Base-by-base conservation (phyloP, 2,888 invertebrate species). In the Candidula unifasciata region DNA sequence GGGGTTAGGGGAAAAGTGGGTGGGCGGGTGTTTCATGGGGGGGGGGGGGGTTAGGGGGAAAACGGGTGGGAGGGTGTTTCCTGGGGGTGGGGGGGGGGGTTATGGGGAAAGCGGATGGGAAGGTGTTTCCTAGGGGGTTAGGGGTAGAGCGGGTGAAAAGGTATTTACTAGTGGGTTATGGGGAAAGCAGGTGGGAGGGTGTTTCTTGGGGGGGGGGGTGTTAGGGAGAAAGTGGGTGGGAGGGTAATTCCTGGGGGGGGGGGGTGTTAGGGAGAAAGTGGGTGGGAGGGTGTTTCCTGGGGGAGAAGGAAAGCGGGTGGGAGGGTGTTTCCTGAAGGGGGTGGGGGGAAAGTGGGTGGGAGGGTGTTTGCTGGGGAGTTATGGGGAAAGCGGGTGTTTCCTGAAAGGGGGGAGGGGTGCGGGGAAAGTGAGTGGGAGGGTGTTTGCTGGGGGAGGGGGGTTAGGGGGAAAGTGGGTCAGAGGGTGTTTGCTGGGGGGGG, bases 381-480 rank as follows among this genome's bases (percentile, higher is more conserved):
- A 27, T 2, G 33, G 5, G 60, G 24, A 52, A 18, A 30, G 27
- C 24, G 27, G 3, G 52, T 33, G 52, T 71, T 33, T 21, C 27
- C 73, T 54, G 73, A 81, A 60, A 57, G 57, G 57, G 60, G 57
- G n/a, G 57, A 60, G 57, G 71, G 57, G 81, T 73, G 81, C 57
- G 73, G 57, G 57, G 57, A 30, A 81, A 73, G 73, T 52, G 69
- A 3, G 30, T 54, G 54, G 81, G 54, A 33, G 54, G 60, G 73
- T 71, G 66, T 24, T 33, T 57, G 73, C 37, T n/a, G 30, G 73
- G 57, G 71, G 73, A 54, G 52, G 73, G 54, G 73, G 57, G 57
- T 54, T 54, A 81, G 54, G 73, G 71, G 52, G 54, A 71, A 73
- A 81, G 81, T 71, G 73, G 57, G 71, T 71, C 71, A 81, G 81